Evolutionary conservation across 1,140 invertebrate genomes (phyloP).

Genomic region (Eumaeus atala): DNA sequence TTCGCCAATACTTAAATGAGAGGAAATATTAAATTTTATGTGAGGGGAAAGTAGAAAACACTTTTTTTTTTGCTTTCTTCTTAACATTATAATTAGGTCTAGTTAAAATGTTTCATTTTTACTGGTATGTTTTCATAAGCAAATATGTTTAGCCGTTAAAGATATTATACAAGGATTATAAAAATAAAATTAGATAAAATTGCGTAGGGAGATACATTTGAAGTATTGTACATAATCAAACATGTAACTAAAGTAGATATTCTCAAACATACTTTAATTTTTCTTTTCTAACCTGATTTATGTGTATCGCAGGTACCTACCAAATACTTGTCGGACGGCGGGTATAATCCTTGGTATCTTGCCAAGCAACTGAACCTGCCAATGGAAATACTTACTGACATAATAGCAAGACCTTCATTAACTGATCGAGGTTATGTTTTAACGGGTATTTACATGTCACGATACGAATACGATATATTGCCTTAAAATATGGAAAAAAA

Average conservation of each 20-base stretch:
- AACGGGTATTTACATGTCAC: conserved; percentile 7
- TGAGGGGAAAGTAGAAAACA: background rate
- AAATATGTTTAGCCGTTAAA: no score
- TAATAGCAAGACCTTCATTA: conserved; percentile 42
- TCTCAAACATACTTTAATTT: no score
- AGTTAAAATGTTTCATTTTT: no score
- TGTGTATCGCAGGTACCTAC: no score
- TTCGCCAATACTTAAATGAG: background rate
- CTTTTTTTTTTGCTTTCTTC: background rate
- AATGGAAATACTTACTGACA: conserved; percentile 36
- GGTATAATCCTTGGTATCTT: conserved; percentile 28
- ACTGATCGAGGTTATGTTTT: conserved; percentile 17
- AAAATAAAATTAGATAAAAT: no score
- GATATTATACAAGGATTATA: no score
- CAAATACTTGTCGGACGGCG: conserved; percentile 9
- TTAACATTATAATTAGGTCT: no score
- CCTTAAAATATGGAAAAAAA: no score
- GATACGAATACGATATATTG: conserved; percentile 11
- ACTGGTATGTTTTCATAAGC: no score
- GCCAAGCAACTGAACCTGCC: conserved; percentile 24
- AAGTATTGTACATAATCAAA: no score
- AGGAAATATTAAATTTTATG: background rate
- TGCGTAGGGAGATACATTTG: no score
- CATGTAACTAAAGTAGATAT: no score
- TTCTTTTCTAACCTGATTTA: background rate